These are phyloP conservation scores for Manis crassicaudata DNA, from an alignment of 2,797 vertebrate genomes.

Conservation along the genomic window DNA sequence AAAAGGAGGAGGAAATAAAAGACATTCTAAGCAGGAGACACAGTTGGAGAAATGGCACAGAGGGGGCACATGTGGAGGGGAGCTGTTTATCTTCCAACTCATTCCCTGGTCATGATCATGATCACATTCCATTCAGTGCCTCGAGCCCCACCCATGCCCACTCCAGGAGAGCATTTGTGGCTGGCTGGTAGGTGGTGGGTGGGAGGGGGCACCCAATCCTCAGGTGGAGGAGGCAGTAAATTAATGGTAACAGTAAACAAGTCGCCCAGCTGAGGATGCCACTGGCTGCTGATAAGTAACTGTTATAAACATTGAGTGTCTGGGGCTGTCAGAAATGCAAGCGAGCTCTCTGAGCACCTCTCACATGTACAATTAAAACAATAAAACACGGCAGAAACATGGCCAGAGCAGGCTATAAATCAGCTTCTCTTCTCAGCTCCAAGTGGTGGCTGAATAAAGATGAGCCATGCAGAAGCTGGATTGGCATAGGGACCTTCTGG, in stretches of 20 bases:
- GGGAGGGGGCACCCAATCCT: constrained; percentile 21
- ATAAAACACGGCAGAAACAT: constrained; percentile 80
- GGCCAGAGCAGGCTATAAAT: constrained; percentile 72
- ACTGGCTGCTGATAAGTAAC: constrained; percentile 79
- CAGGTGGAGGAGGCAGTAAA: constrained; percentile 73
- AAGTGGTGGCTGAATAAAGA: constrained; percentile 75
- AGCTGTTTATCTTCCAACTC: not conserved
- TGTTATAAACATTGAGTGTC: constrained; percentile 80
- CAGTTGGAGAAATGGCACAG: not conserved
- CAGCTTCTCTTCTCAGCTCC: constrained; percentile 72
- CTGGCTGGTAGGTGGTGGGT: constrained; percentile 36
- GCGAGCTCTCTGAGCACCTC: constrained; percentile 62
- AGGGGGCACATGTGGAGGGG: not conserved
- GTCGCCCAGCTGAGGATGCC: constrained; percentile 65
- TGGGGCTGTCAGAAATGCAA: constrained; percentile 77
- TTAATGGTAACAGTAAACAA: constrained; percentile 77
- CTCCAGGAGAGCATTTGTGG: constrained; percentile 68
- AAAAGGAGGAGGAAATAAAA: not conserved
- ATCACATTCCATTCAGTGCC: not conserved
- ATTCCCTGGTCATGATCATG: not conserved
- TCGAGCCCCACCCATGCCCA: not conserved
- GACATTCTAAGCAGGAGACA: not conserved
- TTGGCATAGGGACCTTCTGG: constrained; percentile 53
- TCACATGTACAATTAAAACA: constrained; percentile 82
- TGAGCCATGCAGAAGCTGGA: constrained; percentile 50